Evolutionary conservation across 2,888 invertebrate species (phyloP).

Genomic region (Exephanes ischioxanthus): DNA sequence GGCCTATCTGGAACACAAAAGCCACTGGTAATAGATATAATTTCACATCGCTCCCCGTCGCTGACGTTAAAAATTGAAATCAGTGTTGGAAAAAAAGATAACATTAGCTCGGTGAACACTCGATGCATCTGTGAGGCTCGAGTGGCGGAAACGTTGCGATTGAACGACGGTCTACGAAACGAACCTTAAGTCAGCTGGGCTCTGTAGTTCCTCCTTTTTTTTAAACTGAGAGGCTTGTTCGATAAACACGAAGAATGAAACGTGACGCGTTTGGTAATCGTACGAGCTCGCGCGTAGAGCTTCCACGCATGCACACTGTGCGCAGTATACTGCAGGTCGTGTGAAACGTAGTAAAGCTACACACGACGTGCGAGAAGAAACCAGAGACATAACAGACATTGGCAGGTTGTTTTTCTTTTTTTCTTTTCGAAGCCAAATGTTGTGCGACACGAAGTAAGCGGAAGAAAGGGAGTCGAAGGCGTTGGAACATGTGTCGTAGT

Average conservation of each 20-base stretch:
- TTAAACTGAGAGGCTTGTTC: conserved; percentile 33
- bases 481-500: conserved; percentile 51
- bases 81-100: background rate
- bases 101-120: background rate
- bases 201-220: conserved; percentile 1
- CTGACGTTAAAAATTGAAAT: conserved; percentile 28
- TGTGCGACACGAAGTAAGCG: conserved; percentile 36
- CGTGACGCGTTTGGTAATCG: conserved; percentile 65
- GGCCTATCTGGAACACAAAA: conserved; percentile 82
- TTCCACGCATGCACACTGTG: background rate
- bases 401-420: conserved; percentile 28
- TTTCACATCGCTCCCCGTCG: conserved; percentile 76
- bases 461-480: conserved; percentile 43
- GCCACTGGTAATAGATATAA: conserved; percentile 77
- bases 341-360: conserved; percentile 53
- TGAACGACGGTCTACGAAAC: conserved; percentile 44
- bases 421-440: conserved; percentile 28
- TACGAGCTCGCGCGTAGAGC: conserved; percentile 29
- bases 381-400: conserved; percentile 65
- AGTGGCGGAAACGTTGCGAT: conserved; percentile 18
- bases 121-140: background rate
- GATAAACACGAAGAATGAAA: conserved; percentile 65
- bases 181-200: conserved; percentile 44
- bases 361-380: conserved; percentile 53
- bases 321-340: conserved; percentile 32